Evolutionary conservation across 2,113 vertebrate species (phyloP), one percentile per base, ranked within the genome.

Genomic region (Amphilophus citrinellus): DNA sequence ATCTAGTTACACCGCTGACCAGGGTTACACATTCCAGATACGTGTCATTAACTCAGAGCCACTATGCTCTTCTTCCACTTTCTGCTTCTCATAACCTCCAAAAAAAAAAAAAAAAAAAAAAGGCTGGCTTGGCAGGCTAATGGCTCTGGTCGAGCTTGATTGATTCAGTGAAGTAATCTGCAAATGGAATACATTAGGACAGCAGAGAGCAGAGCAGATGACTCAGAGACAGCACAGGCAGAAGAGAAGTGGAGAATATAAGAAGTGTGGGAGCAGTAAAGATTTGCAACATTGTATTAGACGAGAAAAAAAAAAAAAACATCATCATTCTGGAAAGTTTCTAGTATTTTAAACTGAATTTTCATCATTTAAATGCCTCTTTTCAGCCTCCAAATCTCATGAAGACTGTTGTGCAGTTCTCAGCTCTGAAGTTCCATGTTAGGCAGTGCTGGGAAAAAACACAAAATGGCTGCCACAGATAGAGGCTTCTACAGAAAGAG

Each of bases 381-480:
- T 7, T 24, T 24, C 9, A 7, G 32, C 30, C 20, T 65, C 47
- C 15, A 62, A 30, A 83, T 56, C 10, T 44, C 2, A 2, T 4
- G 30, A 62, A 63, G 77, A 53, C 58, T 61, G 78, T 39, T 83
- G 4, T 90, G 80, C 87, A 83, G 83, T 81, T 85, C 71, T 82
- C 68, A 63, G 82, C 88, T 90, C 89, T 92, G 90, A 89, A 90
- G 93, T 92, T 94, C 90, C 93, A 94, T 91, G 91, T 94, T 89
- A 94, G 91, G 92, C 90, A 83, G 89, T 81, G 86, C 90, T 89
- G 85, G 88, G 81, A 88, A 94, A 91, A 90, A 85, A 63, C 94
- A 95, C 94, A 95, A 95, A 95, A 95, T 95, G 95, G 94, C 94
- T 92, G 94, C 95, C 95, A 81, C 68, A 77, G 86, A 91, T 86